Evolutionary conservation across 1,140 invertebrate genomes (phyloP).

Genomic region (Melipona quadrifasciata): DNA sequence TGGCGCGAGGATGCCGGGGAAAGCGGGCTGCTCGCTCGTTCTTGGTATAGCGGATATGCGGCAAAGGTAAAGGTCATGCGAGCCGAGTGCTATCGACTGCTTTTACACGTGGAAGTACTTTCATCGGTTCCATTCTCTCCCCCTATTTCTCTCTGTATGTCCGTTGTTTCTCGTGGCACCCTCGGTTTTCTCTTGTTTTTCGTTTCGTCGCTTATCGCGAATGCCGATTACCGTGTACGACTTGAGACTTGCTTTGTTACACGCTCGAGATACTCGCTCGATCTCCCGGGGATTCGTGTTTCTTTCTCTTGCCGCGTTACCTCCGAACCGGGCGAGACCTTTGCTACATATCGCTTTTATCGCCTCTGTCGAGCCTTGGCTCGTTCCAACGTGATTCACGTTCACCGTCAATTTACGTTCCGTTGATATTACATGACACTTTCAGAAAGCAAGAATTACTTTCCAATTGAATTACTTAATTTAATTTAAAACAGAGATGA

Average conservation of each 20-base stretch:
- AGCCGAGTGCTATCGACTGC: conserved; percentile 61
- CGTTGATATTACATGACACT: no score
- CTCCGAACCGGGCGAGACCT: no score
- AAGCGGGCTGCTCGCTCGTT: neutral
- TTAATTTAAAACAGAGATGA: no score
- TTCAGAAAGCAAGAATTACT: no score
- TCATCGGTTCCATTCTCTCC: conserved; percentile 44
- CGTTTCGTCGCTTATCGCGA: conserved; percentile 16
- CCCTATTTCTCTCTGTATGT: neutral
- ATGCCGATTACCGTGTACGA: conserved; percentile 11
- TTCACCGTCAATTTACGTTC: no score
- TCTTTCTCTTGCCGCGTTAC: neutral
- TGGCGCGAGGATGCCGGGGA: conserved; percentile 1
- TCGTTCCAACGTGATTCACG: no score
- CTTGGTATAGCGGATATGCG: conserved; percentile 54
- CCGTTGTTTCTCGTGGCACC: neutral
- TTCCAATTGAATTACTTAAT: no score
- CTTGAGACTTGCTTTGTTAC: conserved; percentile 13
- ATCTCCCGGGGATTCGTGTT: neutral
- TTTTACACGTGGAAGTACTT: conserved; percentile 61
- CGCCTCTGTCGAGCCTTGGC: no score
- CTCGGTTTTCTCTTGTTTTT: neutral
- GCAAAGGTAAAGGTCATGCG: conserved; percentile 73
- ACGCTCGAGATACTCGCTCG: no score
- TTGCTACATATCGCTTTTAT: neutral